Evolutionary conservation across 1,140 invertebrate species (phyloP).

Genomic region (Leptopilina boulardi): DNA sequence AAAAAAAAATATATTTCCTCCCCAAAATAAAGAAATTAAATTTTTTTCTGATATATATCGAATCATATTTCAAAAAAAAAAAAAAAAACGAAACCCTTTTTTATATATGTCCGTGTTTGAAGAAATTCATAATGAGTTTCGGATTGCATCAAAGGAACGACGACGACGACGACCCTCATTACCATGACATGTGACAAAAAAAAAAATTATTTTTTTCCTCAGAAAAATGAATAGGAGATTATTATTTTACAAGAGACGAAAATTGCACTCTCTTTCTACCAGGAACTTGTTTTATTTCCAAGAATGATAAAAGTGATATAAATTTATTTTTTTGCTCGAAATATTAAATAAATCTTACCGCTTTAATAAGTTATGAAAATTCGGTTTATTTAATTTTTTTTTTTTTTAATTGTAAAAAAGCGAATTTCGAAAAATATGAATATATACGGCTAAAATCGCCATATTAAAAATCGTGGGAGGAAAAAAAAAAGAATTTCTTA

Average conservation of each 20-base stretch:
- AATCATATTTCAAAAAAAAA: too few relatives aligned
- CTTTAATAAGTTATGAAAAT: neutral
- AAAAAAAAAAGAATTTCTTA: neutral
- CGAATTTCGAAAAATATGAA: slow-evolving; percentile 11
- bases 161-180: too few relatives aligned
- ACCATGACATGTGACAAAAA: slow-evolving; percentile 3
- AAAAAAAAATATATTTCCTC: neutral
- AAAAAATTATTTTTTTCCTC: neutral
- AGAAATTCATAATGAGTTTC: slow-evolving; percentile 8
- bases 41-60: too few relatives aligned
- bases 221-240: neutral
- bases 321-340: neutral
- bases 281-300: neutral
- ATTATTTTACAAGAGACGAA: neutral
- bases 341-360: neutral
- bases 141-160: neutral
- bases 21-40: too few relatives aligned
- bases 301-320: neutral
- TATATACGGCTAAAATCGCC: slow-evolving; percentile 1
- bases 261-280: neutral
- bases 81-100: too few relatives aligned
- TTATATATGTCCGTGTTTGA: neutral
- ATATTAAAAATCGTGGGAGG: neutral
- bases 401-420: too few relatives aligned
- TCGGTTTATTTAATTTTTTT: too few relatives aligned